Conservation (phyloP, 2,888 invertebrate genomes). For the Platycheirus rosarum region DNA sequence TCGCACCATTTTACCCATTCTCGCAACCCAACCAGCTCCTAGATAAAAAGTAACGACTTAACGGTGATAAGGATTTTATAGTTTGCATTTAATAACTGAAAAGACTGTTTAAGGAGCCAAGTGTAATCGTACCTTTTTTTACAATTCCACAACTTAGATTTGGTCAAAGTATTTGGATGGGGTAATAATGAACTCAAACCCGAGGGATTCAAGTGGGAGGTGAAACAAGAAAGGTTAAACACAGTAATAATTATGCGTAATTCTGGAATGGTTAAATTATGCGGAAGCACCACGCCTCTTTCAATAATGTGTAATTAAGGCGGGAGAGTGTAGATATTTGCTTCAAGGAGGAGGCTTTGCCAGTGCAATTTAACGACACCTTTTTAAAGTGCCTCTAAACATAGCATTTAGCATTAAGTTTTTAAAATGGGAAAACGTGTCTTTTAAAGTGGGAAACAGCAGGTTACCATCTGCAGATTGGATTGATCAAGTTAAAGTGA, state of each 20-base stretch:
- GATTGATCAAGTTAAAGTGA: too few species aligned
- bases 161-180: slow-evolving; percentile 16
- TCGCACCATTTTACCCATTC: slow-evolving; percentile 33
- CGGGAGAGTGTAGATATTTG: background rate
- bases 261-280: slow-evolving; percentile 44
- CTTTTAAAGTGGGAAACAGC: background rate
- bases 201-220: slow-evolving; percentile 1
- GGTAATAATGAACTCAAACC: slow-evolving; percentile 10
- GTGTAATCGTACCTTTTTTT: slow-evolving; percentile 46
- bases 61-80: slow-evolving; percentile 58
- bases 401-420: background rate
- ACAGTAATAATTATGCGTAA: slow-evolving; percentile 46
- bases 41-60: slow-evolving; percentile 66
- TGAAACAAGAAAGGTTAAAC: slow-evolving; percentile 18
- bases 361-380: too few species aligned
- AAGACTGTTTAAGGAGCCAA: slow-evolving; percentile 33
- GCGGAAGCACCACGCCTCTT: slow-evolving; percentile 43
- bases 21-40: slow-evolving; percentile 34
- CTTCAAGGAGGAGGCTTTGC: background rate
- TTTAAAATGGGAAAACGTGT: background rate
- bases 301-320: slow-evolving; percentile 33
- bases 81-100: slow-evolving; percentile 67
- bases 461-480: too few species aligned
- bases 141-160: slow-evolving; percentile 40
- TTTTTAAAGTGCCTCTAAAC: background rate